phyloP scores from a whole-genome alignment of 2,797 vertebrate species.

The Spea hammondii region DNA sequence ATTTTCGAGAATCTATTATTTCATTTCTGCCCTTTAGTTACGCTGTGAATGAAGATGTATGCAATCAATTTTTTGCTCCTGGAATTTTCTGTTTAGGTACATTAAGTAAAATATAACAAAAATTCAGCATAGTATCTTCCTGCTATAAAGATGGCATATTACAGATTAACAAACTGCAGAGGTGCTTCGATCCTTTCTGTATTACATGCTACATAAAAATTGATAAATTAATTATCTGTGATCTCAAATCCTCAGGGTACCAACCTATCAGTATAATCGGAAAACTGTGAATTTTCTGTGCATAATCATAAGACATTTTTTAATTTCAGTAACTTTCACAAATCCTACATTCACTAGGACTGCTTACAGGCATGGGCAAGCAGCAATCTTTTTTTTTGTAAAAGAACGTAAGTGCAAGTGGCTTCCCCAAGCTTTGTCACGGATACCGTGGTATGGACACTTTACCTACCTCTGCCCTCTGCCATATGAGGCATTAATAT shows the following conservation, averaged over 20 bases:
- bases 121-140: background rate
- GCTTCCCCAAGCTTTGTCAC: too few relatives aligned
- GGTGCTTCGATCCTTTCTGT: constrained; percentile 1
- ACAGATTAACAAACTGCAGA: background rate
- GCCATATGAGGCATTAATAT: too few relatives aligned
- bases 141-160: background rate
- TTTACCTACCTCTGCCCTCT: too few relatives aligned
- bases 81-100: constrained; percentile 1
- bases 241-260: background rate
- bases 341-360: too few relatives aligned
- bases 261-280: too few relatives aligned
- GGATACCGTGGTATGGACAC: too few relatives aligned
- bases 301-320: too few relatives aligned
- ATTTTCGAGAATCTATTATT: constrained; percentile 11
- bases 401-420: too few relatives aligned
- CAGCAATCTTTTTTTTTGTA: too few relatives aligned
- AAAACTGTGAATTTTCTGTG: too few relatives aligned
- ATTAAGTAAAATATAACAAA: background rate
- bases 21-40: constrained; percentile 12
- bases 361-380: too few relatives aligned
- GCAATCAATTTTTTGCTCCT: background rate
- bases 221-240: background rate
- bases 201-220: background rate
- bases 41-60: constrained; percentile 2
- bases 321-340: too few relatives aligned